Conservation (phyloP, 2,797 vertebrate species). For the Channallabes apus region DNA sequence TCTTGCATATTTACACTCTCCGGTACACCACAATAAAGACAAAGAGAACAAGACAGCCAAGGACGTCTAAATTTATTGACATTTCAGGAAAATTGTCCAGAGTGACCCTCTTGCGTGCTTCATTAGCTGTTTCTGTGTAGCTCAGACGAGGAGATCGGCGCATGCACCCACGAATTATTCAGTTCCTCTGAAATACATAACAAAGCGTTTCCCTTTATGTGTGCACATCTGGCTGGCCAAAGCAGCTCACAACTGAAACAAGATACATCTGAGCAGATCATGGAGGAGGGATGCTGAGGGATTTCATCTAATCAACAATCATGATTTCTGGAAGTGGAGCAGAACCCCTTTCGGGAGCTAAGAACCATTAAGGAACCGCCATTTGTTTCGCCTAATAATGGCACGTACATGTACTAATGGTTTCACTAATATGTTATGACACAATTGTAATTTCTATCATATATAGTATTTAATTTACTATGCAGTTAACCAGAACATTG, state of each 20-base stretch:
- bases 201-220: neutral
- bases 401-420: neutral
- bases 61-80: too few relatives aligned
- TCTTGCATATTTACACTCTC: too few relatives aligned
- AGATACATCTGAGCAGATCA: neutral
- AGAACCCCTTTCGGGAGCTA: neutral
- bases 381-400: neutral
- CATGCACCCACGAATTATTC: neutral
- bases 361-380: neutral
- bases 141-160: too few relatives aligned
- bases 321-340: neutral
- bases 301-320: neutral
- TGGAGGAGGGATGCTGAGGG: neutral
- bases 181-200: neutral
- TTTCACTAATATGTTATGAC: neutral
- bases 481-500: neutral
- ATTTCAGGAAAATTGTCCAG: too few relatives aligned
- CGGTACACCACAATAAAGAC: too few relatives aligned
- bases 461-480: neutral
- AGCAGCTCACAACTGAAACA: neutral
- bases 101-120: too few relatives aligned
- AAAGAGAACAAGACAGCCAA: too few relatives aligned
- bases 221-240: neutral
- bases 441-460: neutral
- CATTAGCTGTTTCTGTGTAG: too few relatives aligned